A percentile compares a stretch with the other conserved stretches of the same genome.
Conservation (phyloP, 2,888 invertebrate species). For the Meta bourneti region DNA sequence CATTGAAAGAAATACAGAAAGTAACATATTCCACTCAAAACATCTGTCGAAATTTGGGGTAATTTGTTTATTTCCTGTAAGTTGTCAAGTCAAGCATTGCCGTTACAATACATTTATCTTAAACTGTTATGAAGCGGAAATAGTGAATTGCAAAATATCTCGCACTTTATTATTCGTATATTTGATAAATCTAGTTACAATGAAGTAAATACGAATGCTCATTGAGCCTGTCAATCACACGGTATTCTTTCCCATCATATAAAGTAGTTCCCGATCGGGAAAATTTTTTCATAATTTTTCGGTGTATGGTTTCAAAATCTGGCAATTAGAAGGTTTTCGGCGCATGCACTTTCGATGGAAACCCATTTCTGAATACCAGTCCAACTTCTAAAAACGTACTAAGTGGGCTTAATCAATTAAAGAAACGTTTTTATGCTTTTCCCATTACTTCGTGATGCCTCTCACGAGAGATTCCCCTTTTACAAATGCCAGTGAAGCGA, state of each 20-base stretch:
- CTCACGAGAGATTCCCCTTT: neutral
- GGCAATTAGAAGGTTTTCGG: neutral
- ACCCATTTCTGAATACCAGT: neutral
- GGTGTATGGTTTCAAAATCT: neutral
- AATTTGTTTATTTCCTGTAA: no score
- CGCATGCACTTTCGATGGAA: neutral
- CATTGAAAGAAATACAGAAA: no score
- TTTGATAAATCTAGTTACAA: no score
- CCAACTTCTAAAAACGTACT: neutral
- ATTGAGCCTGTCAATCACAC: no score
- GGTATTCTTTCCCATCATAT: neutral
- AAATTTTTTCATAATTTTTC: neutral
- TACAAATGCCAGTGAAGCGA: neutral
- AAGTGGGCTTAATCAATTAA: neutral
- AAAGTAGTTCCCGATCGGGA: neutral
- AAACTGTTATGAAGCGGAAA: no score
- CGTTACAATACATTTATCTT: no score
- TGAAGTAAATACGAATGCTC: no score
- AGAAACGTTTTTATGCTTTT: neutral
- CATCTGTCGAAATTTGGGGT: no score
- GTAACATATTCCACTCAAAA: no score
- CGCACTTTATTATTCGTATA: no score
- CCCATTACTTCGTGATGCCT: neutral
- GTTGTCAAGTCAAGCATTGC: no score
- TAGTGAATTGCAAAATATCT: no score